Evolutionary conservation across 2,113 vertebrate species (phyloP).

Genomic region (Sprattus sprattus): DNA sequence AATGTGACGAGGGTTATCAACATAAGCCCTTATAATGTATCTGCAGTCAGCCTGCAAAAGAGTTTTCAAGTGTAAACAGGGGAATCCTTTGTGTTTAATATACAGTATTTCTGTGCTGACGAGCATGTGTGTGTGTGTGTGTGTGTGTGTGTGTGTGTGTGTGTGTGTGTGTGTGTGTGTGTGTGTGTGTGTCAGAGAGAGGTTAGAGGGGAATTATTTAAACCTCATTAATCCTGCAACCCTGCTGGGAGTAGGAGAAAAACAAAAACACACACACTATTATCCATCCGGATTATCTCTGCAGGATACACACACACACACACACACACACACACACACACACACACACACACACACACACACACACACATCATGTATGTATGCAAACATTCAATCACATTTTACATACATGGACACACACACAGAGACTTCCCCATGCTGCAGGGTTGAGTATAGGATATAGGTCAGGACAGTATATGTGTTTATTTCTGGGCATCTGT

Average conservation of each 20-base stretch:
- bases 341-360: not conserved
- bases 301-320: not conserved
- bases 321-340: not conserved
- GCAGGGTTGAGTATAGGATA: too few species aligned
- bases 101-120: not conserved
- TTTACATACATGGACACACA: not conserved
- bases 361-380: not conserved
- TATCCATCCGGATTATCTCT: not conserved
- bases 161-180: not conserved
- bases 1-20: not conserved
- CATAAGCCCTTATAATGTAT: not conserved
- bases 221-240: conserved; percentile 20
- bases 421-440: not conserved
- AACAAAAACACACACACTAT: conserved; percentile 15
- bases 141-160: conserved; percentile 4
- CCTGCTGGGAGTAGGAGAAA: conserved; percentile 15
- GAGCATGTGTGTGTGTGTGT: not conserved
- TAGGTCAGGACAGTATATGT: too few species aligned
- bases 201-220: conserved; percentile 21
- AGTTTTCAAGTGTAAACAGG: not conserved
- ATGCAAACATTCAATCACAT: not conserved
- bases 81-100: not conserved
- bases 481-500: too few species aligned
- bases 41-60: not conserved
- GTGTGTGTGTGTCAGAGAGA: not conserved